Conservation (phyloP, 2,797 vertebrate species). For the Oreonectes daqikongensis region DNA sequence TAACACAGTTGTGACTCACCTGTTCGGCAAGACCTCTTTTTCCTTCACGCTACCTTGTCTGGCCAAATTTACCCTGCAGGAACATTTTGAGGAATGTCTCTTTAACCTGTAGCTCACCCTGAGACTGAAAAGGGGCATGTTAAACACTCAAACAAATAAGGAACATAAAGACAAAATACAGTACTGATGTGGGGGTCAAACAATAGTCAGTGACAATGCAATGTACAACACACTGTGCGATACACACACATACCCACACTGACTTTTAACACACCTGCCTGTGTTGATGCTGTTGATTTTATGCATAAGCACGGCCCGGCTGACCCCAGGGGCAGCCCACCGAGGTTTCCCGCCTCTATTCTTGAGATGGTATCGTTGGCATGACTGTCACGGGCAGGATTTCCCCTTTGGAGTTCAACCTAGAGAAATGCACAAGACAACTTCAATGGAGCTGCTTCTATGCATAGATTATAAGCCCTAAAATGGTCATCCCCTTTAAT, state of each 20-base stretch:
- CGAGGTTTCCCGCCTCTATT: constrained; percentile 20
- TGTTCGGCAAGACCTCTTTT: constrained; percentile 31
- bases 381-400: constrained; percentile 38
- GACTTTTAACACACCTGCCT: constrained; percentile 6
- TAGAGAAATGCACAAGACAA: constrained; percentile 20
- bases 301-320: constrained; percentile 40
- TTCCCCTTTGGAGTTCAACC: constrained; percentile 22
- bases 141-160: background rate
- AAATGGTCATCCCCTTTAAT: background rate
- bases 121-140: constrained; percentile 20
- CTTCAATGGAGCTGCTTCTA: background rate
- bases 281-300: constrained; percentile 48
- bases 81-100: constrained; percentile 6
- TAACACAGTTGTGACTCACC: constrained; percentile 13
- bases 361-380: constrained; percentile 30
- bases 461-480: constrained; percentile 1
- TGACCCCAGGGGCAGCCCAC: constrained; percentile 22
- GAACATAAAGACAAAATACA: background rate
- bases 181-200: background rate
- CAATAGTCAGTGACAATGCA: background rate
- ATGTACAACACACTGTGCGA: background rate
- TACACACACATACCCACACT: background rate
- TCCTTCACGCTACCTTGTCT: constrained; percentile 55
- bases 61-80: constrained; percentile 13
- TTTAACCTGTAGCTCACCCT: constrained; percentile 12